Conservation (phyloP, 2,113 vertebrate species). For the Nannobrachium achirus region DNA sequence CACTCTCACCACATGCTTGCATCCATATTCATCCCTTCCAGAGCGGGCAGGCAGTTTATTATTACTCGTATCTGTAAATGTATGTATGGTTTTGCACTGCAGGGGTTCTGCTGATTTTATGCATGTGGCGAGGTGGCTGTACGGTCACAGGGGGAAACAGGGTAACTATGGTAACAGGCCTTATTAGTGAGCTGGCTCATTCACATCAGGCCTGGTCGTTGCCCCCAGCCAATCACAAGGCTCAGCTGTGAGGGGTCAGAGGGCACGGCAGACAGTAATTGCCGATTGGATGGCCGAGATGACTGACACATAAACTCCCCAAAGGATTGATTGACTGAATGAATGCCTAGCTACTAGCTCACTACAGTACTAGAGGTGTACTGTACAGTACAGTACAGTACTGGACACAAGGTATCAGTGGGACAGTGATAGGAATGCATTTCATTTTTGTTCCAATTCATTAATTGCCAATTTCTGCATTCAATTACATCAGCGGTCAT, state of each 20-base stretch:
- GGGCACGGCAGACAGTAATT: slow-evolving; percentile 38
- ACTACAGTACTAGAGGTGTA: not conserved
- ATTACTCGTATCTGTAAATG: not conserved
- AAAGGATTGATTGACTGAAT: not conserved
- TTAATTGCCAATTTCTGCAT: too few species aligned
- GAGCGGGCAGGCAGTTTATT: too few species aligned
- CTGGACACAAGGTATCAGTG: too few species aligned
- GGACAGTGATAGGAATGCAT: too few species aligned
- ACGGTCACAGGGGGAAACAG: slow-evolving; percentile 31
- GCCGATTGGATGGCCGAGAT: slow-evolving; percentile 46
- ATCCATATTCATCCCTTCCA: not conserved
- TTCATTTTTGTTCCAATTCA: too few species aligned
- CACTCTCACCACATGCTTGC: slow-evolving; percentile 4
- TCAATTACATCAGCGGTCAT: too few species aligned
- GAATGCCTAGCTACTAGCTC: not conserved
- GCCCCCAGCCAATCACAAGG: slow-evolving; percentile 47
- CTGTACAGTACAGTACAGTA: too few species aligned
- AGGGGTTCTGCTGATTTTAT: too few species aligned
- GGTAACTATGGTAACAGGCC: slow-evolving; percentile 45
- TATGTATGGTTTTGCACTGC: too few species aligned
- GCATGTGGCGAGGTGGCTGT: slow-evolving; percentile 13
- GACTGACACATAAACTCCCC: slow-evolving; percentile 23
- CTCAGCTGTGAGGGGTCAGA: slow-evolving; percentile 47
- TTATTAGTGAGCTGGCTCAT: slow-evolving; percentile 44
- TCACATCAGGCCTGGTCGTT: slow-evolving; percentile 37